Base-by-base conservation (phyloP, 1,140 invertebrate genomes). In the Leptinotarsa texana region DNA sequence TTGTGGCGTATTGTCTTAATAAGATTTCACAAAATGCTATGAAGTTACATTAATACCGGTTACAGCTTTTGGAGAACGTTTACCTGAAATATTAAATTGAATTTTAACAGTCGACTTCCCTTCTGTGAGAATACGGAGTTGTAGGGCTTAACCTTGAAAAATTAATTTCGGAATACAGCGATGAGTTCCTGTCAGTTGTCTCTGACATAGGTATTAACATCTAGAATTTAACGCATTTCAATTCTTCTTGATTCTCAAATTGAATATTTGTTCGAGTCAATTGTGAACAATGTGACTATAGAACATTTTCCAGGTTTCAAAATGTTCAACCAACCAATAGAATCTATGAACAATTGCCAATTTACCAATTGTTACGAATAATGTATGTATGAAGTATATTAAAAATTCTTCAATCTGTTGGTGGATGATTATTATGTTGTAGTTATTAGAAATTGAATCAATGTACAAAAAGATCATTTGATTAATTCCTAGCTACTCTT, bases 71-170 rank as follows among this genome's bases (percentile, higher is more conserved):
- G 21, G 22, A 24, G 27, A 66, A 33, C 63, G 21, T 33, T 22
- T 24, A 66, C 63, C 63, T 66, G 22, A n/a, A 66, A 66, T 66
- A 66, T 66, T 66, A 69, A 69, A 69, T 69, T 69, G 67, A 69
- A 69, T 49, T 69, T 69, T 69, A 69, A 69, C 68, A 18, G 68
- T 49, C 42, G 67, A 49, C 27, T 69, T 49, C 42, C 42, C 48
- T 69, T 13, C 48, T 51, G 21, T 3, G 68, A 17, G 13, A 22
- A 33, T 69, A 4, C 24, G 15, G n/a, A 42, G 47, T n/a, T 21
- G 15, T 69, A 6, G 27, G 51, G 27, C 63, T 22, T 66, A 66
- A 27, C 63, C 63, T 66, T 66, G 63, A 66, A 24, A 66, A 66
- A 66, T 66, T 66, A 66, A 66, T 66, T 66, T 33, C 63, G 22